Base-by-base conservation (phyloP, 1,140 invertebrate species). In the Eulimnadia texana region DNA sequence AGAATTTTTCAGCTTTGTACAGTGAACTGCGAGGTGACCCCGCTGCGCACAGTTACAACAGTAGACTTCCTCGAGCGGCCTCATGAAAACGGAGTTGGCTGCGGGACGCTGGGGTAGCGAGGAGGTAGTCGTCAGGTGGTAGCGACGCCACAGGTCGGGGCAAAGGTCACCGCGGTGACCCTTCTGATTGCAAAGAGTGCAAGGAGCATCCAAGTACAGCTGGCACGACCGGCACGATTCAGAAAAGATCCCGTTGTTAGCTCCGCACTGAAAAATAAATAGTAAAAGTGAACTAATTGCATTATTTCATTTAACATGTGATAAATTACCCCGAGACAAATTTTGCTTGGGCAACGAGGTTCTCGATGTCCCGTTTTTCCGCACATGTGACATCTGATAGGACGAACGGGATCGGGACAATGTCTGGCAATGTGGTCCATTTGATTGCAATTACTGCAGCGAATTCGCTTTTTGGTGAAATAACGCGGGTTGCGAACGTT, bases 131-230 rank as follows among this genome's bases (percentile, higher is more conserved):
- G 55, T 58, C 16, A 58, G 11, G 42, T 58, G 55, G 25, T 58
- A 58, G 2, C 55, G 23, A 33, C 55, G 55, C 55, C 55, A 58
- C 10, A 42, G 23, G 42, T 58, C 55, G 16, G 55, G 55, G n/a
- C 55, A 58, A 13, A 58, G 24, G 20, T 27, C 23, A n/a, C 23
- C 3, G 42, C 27, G 55, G 42, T 58, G 55, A 11, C 55, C 55
- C 27, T 58, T 58, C 23, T 33, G 42, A 1, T 27, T 42, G 24
- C 55, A 58, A 16, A 58, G 24, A 16, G 55, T 25, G 55, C 55
- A 58, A 24, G 55, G 22, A 11, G 42, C 29, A 42, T 23, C 23
- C 16, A 23, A 33, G 28, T 25, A 58, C 16, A 23, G 20, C 25
- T 33, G 42, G 29, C 55, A 58, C 13, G 28, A 33, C 13, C 42